Evolutionary conservation across 2,888 invertebrate species (phyloP).

Genomic region (Branchinecta sandiegonensis): DNA sequence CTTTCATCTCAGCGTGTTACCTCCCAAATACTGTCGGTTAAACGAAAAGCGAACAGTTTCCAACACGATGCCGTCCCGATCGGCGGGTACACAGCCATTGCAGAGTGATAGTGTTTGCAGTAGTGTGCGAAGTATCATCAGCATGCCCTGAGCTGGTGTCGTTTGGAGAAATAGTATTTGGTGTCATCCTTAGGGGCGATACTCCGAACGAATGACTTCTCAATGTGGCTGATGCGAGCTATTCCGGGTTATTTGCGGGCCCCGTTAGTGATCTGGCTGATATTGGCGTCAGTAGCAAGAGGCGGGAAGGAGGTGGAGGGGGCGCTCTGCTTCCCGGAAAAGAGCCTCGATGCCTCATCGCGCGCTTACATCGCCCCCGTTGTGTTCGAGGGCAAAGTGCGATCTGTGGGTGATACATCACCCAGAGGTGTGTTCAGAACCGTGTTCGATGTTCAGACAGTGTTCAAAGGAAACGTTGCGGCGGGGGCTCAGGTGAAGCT

Average conservation of each 20-base stretch:
- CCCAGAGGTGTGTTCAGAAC: conserved; percentile 45
- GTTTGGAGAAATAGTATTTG: too few relatives aligned
- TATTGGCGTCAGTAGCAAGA: background rate
- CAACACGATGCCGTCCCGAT: conserved; percentile 11
- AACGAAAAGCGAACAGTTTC: conserved; percentile 2
- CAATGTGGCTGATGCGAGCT: conserved; percentile 16
- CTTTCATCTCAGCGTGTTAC: conserved; percentile 6
- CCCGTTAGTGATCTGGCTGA: conserved; percentile 13
- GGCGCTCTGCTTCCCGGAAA: background rate
- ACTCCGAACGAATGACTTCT: conserved; percentile 6
- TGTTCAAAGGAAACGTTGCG: conserved; percentile 39
- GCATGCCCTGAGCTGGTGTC: too few relatives aligned
- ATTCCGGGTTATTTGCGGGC: background rate
- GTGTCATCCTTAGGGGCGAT: too few relatives aligned
- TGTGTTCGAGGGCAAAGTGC: conserved; percentile 49
- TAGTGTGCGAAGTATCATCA: too few relatives aligned
- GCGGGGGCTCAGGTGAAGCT: conserved; percentile 37
- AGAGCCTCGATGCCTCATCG: conserved; percentile 42
- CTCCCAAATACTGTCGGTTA: background rate
- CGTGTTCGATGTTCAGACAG: conserved; percentile 48
- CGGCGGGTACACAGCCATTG: background rate
- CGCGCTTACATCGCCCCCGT: conserved; percentile 49
- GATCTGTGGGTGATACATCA: conserved; percentile 45
- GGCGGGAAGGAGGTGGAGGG: conserved; percentile 4
- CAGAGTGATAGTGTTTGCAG: too few relatives aligned